These are phyloP conservation scores for Zenarchopterus dispar DNA, from an alignment of 2,797 vertebrate genomes.

Conservation along the genomic window DNA sequence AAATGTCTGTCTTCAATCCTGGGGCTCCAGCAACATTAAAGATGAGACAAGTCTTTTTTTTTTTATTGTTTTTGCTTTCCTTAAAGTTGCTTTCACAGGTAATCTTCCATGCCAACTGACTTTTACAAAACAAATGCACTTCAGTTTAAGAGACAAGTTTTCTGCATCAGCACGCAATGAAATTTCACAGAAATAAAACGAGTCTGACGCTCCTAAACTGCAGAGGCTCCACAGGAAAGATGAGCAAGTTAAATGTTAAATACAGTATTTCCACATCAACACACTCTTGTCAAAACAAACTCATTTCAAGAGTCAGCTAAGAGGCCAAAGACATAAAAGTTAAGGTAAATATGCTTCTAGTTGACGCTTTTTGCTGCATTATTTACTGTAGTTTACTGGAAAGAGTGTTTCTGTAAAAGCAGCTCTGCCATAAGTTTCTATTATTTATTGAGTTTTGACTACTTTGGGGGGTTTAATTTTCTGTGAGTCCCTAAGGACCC, in stretches of 20 bases:
- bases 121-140: constrained; percentile 5
- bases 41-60: background rate
- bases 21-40: constrained; percentile 16
- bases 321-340: background rate
- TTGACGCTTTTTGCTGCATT: constrained; percentile 1
- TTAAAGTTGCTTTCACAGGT: constrained; percentile 1
- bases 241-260: constrained; percentile 23
- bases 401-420: constrained; percentile 9
- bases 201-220: background rate
- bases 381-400: constrained; percentile 18
- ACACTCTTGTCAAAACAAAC: constrained; percentile 34
- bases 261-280: constrained; percentile 27
- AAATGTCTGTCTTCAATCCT: background rate
- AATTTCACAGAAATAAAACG: constrained; percentile 27
- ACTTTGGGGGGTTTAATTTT: constrained; percentile 37
- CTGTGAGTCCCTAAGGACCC: constrained; percentile 36
- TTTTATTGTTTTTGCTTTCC: background rate
- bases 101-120: constrained; percentile 21
- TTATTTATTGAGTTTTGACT: constrained; percentile 43
- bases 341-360: constrained; percentile 8
- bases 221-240: constrained; percentile 6
- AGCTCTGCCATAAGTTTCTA: constrained; percentile 14
- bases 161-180: constrained; percentile 28
- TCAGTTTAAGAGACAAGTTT: constrained; percentile 15
- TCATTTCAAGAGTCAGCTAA: constrained; percentile 23